Evolutionary conservation across 2,113 vertebrate species (phyloP).

Genomic region (Hucho hucho): DNA sequence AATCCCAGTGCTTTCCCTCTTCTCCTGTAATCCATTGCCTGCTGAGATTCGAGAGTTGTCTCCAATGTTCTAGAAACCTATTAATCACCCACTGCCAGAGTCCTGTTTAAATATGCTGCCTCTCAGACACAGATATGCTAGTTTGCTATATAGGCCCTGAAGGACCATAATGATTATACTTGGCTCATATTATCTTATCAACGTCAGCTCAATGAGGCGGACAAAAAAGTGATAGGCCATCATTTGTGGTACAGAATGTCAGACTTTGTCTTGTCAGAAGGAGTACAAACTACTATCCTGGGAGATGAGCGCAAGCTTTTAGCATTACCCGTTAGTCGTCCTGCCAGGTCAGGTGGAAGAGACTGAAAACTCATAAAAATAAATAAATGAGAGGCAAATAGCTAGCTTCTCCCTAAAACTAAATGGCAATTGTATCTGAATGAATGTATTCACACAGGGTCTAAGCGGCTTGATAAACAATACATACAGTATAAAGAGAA

Average conservation of each 20-base stretch:
- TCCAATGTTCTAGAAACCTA: background rate
- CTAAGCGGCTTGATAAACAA: conserved; percentile 14
- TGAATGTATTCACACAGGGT: background rate
- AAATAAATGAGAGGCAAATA: background rate
- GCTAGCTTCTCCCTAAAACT: background rate
- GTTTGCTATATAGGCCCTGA: background rate
- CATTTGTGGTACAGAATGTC: background rate
- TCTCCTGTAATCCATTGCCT: background rate
- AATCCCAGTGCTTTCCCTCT: background rate
- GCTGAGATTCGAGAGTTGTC: background rate
- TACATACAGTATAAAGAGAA: conserved; percentile 16
- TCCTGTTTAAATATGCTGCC: background rate
- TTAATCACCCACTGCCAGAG: background rate
- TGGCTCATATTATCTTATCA: background rate
- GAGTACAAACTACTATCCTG: background rate
- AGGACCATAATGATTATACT: background rate
- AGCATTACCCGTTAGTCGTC: background rate
- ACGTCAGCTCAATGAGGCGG: background rate
- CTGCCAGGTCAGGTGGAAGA: background rate
- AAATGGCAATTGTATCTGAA: too few species aligned
- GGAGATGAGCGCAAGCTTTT: background rate
- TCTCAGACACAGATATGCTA: background rate
- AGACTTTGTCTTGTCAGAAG: background rate
- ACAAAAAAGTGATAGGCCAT: background rate
- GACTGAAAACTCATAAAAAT: background rate